Evolutionary conservation across 2,797 vertebrate genomes (phyloP).

Genomic region (Podarcis lilfordi): DNA sequence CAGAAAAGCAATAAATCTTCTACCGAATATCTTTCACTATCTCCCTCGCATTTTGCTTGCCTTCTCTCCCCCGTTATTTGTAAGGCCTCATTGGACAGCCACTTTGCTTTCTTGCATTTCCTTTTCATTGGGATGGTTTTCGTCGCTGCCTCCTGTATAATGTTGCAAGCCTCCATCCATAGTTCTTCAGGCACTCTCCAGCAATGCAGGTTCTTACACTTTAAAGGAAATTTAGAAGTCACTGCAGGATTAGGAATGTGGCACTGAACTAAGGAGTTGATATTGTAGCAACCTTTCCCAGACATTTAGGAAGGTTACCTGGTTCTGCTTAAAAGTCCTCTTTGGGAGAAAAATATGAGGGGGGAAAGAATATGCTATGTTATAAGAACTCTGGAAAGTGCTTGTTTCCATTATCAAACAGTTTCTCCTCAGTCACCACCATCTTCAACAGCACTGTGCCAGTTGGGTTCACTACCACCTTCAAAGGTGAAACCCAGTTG

Average conservation of each 20-base stretch:
- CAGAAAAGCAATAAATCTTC: too few relatives aligned
- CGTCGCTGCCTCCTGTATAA: too few relatives aligned
- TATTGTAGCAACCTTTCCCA: background rate
- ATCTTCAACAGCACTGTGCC: conserved; percentile 85
- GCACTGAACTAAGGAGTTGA: background rate
- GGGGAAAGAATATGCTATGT: background rate
- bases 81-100: too few relatives aligned
- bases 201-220: background rate
- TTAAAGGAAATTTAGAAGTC: background rate
- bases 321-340: background rate
- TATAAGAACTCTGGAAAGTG: background rate
- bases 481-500: conserved; percentile 68
- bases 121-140: too few relatives aligned
- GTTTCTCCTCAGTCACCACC: background rate
- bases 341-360: background rate
- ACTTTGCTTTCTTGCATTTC: too few relatives aligned
- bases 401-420: background rate
- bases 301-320: background rate
- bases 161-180: too few relatives aligned
- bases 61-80: too few relatives aligned
- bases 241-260: background rate
- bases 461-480: conserved; percentile 85
- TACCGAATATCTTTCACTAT: too few relatives aligned
- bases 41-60: too few relatives aligned
- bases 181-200: too few relatives aligned